Evolutionary conservation across 2,797 vertebrate genomes (phyloP).

Genomic region (Rhinella marina): DNA sequence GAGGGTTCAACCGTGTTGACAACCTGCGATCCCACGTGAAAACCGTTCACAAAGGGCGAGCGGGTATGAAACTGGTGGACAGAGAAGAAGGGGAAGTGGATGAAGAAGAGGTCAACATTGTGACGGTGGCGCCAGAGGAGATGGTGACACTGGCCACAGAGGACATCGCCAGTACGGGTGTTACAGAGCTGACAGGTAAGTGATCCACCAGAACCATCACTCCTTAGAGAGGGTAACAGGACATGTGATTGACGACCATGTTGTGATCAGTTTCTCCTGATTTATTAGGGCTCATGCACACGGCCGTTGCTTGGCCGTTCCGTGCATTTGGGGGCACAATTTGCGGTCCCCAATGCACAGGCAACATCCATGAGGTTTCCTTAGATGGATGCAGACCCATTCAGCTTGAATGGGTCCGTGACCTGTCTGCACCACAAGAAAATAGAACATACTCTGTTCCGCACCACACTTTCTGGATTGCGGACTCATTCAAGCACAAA

Average conservation of each 20-base stretch:
- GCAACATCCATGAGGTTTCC: too few relatives aligned
- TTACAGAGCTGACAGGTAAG: constrained; percentile 93
- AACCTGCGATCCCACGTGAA: constrained; percentile 97
- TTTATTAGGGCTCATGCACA: background rate
- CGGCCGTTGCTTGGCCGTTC: too few relatives aligned
- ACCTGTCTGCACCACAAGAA: too few relatives aligned
- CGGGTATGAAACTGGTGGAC: constrained; percentile 91
- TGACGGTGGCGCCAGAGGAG: constrained; percentile 89
- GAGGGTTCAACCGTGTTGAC: constrained; percentile 96
- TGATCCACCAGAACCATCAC: background rate
- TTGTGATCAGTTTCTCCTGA: background rate
- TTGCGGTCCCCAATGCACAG: too few relatives aligned
- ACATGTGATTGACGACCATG: background rate
- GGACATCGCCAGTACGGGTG: constrained; percentile 84
- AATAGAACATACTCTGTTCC: too few relatives aligned
- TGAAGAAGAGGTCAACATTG: constrained; percentile 88
- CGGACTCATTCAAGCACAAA: too few relatives aligned
- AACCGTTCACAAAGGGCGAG: constrained; percentile 95
- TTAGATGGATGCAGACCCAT: too few relatives aligned
- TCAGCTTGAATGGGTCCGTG: too few relatives aligned
- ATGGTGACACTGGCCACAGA: constrained; percentile 92
- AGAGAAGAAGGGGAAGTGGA: constrained; percentile 69
- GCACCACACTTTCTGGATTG: too few relatives aligned
- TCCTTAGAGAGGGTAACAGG: too few relatives aligned
- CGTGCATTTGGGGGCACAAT: too few relatives aligned